Conservation (phyloP, 2,113 vertebrate genomes). For the Lycaon pictus region DNA sequence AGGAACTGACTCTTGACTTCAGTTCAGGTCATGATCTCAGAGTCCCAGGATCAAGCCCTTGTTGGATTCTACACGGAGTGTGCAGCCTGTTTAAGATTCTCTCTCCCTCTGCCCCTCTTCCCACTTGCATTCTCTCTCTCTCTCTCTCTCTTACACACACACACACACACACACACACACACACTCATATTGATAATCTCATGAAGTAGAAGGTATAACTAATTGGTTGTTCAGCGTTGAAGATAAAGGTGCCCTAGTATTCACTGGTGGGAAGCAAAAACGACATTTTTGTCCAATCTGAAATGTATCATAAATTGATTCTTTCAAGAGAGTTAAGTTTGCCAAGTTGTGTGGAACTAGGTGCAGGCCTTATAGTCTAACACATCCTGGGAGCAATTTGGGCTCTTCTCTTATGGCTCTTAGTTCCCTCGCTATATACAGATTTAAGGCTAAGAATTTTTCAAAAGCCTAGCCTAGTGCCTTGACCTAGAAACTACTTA, state of each 20-base stretch:
- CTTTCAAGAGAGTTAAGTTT: background rate
- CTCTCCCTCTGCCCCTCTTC: background rate
- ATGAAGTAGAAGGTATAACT: background rate
- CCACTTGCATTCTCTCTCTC: background rate
- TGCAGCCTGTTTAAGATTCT: background rate
- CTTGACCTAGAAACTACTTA: background rate
- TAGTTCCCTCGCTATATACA: background rate
- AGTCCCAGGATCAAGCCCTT: background rate
- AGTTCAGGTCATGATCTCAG: background rate
- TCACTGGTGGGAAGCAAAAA: background rate
- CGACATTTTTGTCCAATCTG: background rate
- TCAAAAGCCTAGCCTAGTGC: background rate
- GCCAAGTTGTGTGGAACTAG: background rate
- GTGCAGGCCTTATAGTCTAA: background rate
- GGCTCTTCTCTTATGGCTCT: background rate
- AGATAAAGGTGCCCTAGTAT: background rate
- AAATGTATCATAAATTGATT: background rate
- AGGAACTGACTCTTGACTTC: background rate
- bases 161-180: too few relatives aligned
- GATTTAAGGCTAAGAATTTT: background rate
- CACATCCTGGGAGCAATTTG: background rate
- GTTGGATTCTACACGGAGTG: background rate
- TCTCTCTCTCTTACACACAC: too few relatives aligned
- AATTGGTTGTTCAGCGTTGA: background rate
- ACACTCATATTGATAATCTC: background rate